A percentile compares a stretch with the other conserved stretches of the same genome.
Evolutionary conservation across 2,797 vertebrate genomes (phyloP).

Genomic region (Acipenser oxyrinchus): DNA sequence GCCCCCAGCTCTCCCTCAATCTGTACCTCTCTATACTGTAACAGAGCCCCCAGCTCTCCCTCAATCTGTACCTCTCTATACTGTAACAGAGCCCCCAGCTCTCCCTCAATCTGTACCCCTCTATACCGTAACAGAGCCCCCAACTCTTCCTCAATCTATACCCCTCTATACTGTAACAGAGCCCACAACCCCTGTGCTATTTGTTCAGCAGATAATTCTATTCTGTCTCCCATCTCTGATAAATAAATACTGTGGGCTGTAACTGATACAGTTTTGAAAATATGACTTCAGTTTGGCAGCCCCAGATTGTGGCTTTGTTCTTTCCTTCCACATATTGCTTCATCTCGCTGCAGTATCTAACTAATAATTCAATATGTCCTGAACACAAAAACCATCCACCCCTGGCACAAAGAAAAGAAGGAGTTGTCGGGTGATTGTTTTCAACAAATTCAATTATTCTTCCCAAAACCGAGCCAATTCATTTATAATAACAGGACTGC

Average conservation of each 20-base stretch:
- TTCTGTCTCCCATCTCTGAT: slow-evolving; percentile 14
- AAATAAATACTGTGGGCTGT: not conserved
- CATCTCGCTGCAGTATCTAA: slow-evolving; percentile 31
- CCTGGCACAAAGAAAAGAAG: slow-evolving; percentile 23
- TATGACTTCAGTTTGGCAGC: too few species aligned
- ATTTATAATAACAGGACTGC: slow-evolving; percentile 46
- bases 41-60: too few species aligned
- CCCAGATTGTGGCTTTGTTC: slow-evolving; percentile 17
- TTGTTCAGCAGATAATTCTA: slow-evolving; percentile 26
- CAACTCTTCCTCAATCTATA: too few species aligned
- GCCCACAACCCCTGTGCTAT: slow-evolving; percentile 5
- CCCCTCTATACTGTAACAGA: too few species aligned
- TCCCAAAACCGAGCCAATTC: slow-evolving; percentile 39
- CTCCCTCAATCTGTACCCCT: too few species aligned
- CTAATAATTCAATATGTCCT: slow-evolving; percentile 53
- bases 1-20: too few species aligned
- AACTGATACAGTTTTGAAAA: too few species aligned
- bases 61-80: too few species aligned
- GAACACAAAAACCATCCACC: slow-evolving; percentile 33
- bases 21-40: too few species aligned
- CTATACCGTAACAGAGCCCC: too few species aligned
- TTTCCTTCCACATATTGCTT: slow-evolving; percentile 2
- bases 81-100: too few species aligned
- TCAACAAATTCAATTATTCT: slow-evolving; percentile 33
- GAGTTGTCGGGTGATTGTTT: slow-evolving; percentile 30